Percentiles rank a stretch among this genome's conserved stretches.
These are phyloP conservation scores for Oriolus oriolus DNA, from an alignment of 2,113 vertebrate genomes.

Conservation along the genomic window DNA sequence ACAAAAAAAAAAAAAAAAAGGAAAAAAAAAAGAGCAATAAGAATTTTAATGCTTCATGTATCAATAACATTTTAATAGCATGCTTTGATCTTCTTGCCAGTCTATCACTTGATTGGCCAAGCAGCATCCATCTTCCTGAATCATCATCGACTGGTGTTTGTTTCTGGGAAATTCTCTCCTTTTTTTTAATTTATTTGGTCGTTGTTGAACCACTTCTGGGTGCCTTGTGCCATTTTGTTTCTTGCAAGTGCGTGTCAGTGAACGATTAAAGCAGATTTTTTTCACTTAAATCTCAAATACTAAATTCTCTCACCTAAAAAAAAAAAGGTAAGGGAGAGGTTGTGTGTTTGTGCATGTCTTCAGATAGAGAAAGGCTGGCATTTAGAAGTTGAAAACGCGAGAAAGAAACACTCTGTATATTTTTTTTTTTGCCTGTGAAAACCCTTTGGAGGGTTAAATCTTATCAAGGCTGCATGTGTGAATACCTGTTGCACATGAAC, in stretches of 20 bases:
- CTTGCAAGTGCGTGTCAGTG: background rate
- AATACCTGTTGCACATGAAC: slow-evolving; percentile 56
- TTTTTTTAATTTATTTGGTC: background rate
- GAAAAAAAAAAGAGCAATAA: background rate
- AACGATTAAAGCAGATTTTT: background rate
- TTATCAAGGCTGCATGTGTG: background rate
- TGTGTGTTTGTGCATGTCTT: background rate
- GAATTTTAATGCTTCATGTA: slow-evolving; percentile 36
- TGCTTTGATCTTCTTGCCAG: slow-evolving; percentile 12
- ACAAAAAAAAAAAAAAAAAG: background rate
- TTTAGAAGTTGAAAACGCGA: background rate
- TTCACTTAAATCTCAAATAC: background rate
- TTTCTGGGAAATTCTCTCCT: slow-evolving; percentile 37
- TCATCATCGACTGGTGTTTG: slow-evolving; percentile 13
- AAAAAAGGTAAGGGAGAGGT: background rate
- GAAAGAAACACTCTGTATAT: background rate
- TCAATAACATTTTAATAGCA: slow-evolving; percentile 51
- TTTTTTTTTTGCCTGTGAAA: background rate
- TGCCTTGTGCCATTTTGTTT: background rate
- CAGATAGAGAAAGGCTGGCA: background rate
- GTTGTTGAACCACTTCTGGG: background rate
- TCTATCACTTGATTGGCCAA: slow-evolving; percentile 9
- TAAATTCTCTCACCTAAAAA: background rate
- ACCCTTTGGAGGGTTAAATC: background rate
- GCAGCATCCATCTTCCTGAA: slow-evolving; percentile 13